A percentile compares a stretch with the other conserved stretches of the same genome.
These are phyloP conservation scores for Hypselothyrea guttata DNA, from an alignment of 2,888 invertebrate species.

Conservation along the genomic window DNA sequence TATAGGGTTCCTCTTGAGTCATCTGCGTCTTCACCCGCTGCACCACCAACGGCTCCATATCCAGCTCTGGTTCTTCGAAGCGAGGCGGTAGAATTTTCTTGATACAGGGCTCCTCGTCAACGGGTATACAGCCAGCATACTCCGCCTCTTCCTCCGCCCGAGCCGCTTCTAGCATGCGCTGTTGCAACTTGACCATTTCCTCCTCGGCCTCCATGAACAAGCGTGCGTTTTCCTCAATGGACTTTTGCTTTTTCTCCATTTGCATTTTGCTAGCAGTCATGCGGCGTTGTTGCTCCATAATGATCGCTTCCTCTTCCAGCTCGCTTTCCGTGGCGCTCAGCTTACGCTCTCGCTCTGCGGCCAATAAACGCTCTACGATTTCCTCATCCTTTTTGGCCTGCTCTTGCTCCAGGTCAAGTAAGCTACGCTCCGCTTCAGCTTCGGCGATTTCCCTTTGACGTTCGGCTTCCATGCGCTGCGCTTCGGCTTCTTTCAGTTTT, in stretches of 20 bases:
- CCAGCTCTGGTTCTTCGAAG: constrained; percentile 33
- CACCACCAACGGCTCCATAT: constrained; percentile 51
- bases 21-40: constrained; percentile 80
- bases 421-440: constrained; percentile 29
- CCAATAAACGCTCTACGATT: constrained; percentile 57
- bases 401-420: constrained; percentile 43
- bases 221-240: constrained; percentile 78
- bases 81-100: constrained; percentile 61
- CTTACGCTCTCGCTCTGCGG: constrained; percentile 62
- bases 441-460: constrained; percentile 43
- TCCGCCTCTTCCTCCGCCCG: constrained; percentile 49
- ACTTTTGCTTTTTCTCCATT: constrained; percentile 62
- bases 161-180: constrained; percentile 58
- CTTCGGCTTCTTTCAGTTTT: constrained; percentile 34
- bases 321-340: constrained; percentile 65
- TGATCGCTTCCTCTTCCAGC: constrained; percentile 58
- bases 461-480: constrained; percentile 36
- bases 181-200: constrained; percentile 79
- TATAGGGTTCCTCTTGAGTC: constrained; percentile 53
- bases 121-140: constrained; percentile 64
- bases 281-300: constrained; percentile 42
- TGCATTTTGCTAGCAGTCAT: constrained; percentile 48
- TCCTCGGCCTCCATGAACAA: constrained; percentile 79
- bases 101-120: constrained; percentile 67
- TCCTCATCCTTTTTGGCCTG: constrained; percentile 59